Conservation (phyloP, 2,888 invertebrate genomes). For the Drosophila percnosoma region DNA sequence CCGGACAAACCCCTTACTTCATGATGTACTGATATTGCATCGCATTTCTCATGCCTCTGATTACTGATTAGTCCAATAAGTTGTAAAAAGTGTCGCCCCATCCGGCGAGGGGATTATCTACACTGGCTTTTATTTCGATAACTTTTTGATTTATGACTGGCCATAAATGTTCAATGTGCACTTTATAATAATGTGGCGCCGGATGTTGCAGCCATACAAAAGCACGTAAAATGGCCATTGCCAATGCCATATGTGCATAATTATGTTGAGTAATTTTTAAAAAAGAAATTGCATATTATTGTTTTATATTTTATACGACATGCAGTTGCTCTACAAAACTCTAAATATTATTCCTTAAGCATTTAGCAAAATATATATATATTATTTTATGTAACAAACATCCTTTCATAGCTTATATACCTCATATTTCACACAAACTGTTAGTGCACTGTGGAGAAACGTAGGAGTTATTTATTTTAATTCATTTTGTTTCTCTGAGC, state of each 20-base stretch:
- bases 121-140: conserved; percentile 75
- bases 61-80: conserved; percentile 82
- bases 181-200: conserved; percentile 73
- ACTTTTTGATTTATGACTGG: conserved; percentile 84
- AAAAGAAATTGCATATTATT: background rate
- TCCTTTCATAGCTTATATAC: background rate
- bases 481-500: background rate
- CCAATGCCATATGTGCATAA: conserved; percentile 68
- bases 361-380: background rate
- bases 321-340: conserved; percentile 13
- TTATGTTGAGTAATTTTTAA: conserved; percentile 39
- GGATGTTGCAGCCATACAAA: conserved; percentile 38
- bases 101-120: conserved; percentile 59
- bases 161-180: conserved; percentile 80
- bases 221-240: conserved; percentile 26
- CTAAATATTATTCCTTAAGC: background rate
- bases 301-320: background rate
- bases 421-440: conserved; percentile 8
- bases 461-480: conserved; percentile 30
- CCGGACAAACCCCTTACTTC: conserved; percentile 14
- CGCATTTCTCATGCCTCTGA: conserved; percentile 20
- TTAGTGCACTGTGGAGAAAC: conserved; percentile 19
- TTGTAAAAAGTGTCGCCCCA: conserved; percentile 75
- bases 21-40: conserved; percentile 4
- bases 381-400: background rate